phyloP scores from a whole-genome alignment of 2,797 vertebrate genomes.

The Odontamblyopus rebecca region DNA sequence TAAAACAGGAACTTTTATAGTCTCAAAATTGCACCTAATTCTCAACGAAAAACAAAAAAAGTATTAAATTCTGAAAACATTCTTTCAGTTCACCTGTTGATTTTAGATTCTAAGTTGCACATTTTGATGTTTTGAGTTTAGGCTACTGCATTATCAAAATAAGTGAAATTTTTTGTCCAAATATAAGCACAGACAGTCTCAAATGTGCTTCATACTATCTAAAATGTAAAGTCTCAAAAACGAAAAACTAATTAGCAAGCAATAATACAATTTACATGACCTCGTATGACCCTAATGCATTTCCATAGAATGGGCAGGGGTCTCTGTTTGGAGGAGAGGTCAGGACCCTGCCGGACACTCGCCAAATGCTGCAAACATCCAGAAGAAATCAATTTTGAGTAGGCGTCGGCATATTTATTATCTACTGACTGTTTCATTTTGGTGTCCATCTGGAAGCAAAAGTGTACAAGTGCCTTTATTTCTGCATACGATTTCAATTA shows the following conservation, averaged over 20 bases:
- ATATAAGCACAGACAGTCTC: not conserved
- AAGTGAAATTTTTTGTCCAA: not conserved
- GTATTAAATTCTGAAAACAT: too few species aligned
- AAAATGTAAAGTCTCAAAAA: not conserved
- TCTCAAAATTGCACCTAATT: too few species aligned
- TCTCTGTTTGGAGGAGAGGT: not conserved
- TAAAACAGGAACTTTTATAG: too few species aligned
- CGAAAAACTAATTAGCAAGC: not conserved
- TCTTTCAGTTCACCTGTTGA: too few species aligned
- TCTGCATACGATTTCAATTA: slow-evolving; percentile 42
- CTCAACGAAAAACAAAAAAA: too few species aligned
- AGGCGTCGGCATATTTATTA: not conserved
- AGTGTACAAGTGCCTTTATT: slow-evolving; percentile 15
- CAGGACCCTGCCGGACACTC: not conserved
- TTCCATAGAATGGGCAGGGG: not conserved
- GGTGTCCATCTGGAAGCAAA: slow-evolving; percentile 32
- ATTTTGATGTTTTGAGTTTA: too few species aligned
- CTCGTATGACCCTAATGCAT: not conserved
- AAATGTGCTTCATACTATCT: not conserved
- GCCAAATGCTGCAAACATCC: not conserved
- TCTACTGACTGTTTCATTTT: not conserved
- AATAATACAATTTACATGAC: not conserved
- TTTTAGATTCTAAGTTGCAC: too few species aligned
- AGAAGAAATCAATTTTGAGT: not conserved
- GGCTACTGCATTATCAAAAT: not conserved